A percentile compares a stretch with the other conserved stretches of the same genome.
Evolutionary conservation across 2,797 vertebrate species (phyloP).

Genomic region (Chaetophractus vellerosus): DNA sequence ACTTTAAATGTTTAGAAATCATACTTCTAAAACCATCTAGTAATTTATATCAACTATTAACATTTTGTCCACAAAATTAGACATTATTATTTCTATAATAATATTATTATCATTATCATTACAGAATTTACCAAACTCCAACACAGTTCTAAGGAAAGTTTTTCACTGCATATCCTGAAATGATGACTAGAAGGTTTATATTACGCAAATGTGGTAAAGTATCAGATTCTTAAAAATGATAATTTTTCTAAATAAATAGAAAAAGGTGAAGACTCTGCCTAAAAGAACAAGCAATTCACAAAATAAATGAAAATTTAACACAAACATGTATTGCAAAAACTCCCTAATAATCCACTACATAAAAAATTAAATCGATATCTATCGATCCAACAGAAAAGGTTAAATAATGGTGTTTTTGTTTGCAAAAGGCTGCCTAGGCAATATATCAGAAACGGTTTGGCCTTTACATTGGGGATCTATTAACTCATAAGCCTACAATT

Average conservation of each 20-base stretch:
- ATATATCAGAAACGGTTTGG: too few species aligned
- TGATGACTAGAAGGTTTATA: not conserved
- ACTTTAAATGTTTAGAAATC: not conserved
- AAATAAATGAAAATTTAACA: constrained; percentile 23
- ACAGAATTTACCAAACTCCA: not conserved
- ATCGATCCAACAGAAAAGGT: not conserved
- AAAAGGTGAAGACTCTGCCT: not conserved
- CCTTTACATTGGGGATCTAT: too few species aligned
- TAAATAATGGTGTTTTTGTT: not conserved
- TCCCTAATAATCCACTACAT: not conserved
- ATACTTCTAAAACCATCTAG: not conserved
- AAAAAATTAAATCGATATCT: not conserved
- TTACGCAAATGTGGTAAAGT: not conserved
- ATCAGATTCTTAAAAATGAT: not conserved
- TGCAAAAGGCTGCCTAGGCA: too few species aligned
- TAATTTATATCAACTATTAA: not conserved
- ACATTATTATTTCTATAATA: too few species aligned
- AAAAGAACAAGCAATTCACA: not conserved
- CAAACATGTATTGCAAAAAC: not conserved
- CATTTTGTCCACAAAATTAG: not conserved
- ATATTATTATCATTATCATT: not conserved
- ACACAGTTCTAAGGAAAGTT: not conserved
- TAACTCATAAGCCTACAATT: too few species aligned
- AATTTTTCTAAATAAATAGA: constrained; percentile 3
- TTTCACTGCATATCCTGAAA: not conserved